Evolutionary conservation across 2,113 vertebrate genomes (phyloP), one percentile per base, ranked within the genome.

Genomic region (Rhinoderma darwinii): DNA sequence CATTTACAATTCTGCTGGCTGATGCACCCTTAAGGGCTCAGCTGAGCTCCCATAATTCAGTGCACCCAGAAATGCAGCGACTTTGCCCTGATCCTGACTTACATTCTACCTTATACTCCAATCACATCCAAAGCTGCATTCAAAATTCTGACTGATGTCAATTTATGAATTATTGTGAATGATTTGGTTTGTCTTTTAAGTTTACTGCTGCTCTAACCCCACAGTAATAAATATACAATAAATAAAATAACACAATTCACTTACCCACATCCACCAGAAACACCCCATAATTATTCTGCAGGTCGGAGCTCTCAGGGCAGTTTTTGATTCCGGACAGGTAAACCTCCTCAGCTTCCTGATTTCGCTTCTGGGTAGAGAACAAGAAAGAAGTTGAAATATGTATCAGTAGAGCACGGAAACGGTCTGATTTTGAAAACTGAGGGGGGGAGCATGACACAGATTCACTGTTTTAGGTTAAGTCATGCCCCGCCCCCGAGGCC

Each of bases 271-370:
- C 97, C 51, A 99, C 98, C 88, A 99, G 92, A 90, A 99, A 99
- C 78, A 99, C 98, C 0, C 97, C 98, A 0, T 98, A 99, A 92
- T 99, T 99, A 88, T 99, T 99, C 88, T 98, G 96, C 59, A 99
- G 95, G 91, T 99, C 97, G 0, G 98, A 97, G 91, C 94, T 99
- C 86, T 98, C 97, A 0, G 97, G 96, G 70, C 97, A 99, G 63
- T 95, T 96, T 90, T 96, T 94, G 87, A 99, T 96, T 32, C 97
- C 98, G 84, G 95, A 93, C 70, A 94, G 91, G 84, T 99, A 99
- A 37, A 97, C 90, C 20, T 96, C 95, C 82, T 96, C 95, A 0
- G 98, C 97, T 91, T 98, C 97, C 79, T 93, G 88, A 77, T 96
- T 93, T 51, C 93, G 95, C 87, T 95, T 96, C 98, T 99, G 92